Evolutionary conservation across 2,113 vertebrate genomes (phyloP).

Genomic region (Felis catus): F.catus_Fca126_mat1.0 CM031420.1:145814001-145814500

Average conservation of each 20-base stretch:
- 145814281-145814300: not conserved
- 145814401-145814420: not conserved
- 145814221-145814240: not conserved
- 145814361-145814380: not conserved
- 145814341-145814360: not conserved
- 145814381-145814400: not conserved
- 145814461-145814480: not conserved
- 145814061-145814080: slow-evolving; percentile 58
- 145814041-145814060: slow-evolving; percentile 55
- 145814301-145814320: not conserved
- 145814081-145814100: slow-evolving; percentile 58
- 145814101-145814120: slow-evolving; percentile 30
- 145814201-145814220: not conserved
- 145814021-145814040: slow-evolving; percentile 51
- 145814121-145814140: not conserved
- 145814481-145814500: not conserved
- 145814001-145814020: slow-evolving; percentile 30
- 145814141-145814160: not conserved
- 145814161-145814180: slow-evolving; percentile 9
- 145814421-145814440: not conserved
- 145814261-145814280: not conserved
- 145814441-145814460: not conserved
- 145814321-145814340: not conserved
- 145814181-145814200: slow-evolving; percentile 46
- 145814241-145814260: not conserved